Base-by-base conservation (phyloP, 1,140 invertebrate species). In the Sarcophaga bullata region DNA sequence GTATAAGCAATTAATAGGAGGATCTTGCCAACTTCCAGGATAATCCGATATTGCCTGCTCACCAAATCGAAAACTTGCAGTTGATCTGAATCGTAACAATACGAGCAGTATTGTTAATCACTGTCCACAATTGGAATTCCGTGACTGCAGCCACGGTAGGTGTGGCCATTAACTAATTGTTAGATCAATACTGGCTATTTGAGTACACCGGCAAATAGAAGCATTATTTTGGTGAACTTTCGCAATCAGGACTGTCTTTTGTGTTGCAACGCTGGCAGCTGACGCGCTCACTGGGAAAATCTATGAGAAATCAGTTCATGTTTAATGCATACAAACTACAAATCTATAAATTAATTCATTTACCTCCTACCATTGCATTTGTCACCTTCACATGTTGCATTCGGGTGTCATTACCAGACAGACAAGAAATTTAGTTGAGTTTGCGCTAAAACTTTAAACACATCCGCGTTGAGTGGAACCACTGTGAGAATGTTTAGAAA, bases 1-100 rank as follows among this genome's bases (percentile, higher is more conserved):
- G n/a, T n/a, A n/a, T n/a, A n/a, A 88, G 19, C 88, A 89, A n/a
- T 87, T 89, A 8, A 89, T 83, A 0, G 88, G 88, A 0, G 85
- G 81, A 8, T 82, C 86, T 0, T 76, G 58, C 87, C 87, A 89
- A 10, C 87, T 86, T 10, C 85, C 85, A 3, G 88, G 88, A 78
- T 89, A 86, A 0, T n/a, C 88, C 88, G n/a, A 89, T 87, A 52
- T 84, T 82, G 15, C n/a, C 48, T 81, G 48, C 37, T 68, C 3
- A 9, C n/a, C 6, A 89, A 83, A 75, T 89, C 85, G 3, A 81
- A 86, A 8, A 87, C 83, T 89, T 89, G 81, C 88, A 89, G 62
- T 87, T 89, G 37, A n/a, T 87, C 85, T 10, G 80, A 78, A 25
- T 80, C 81, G 1, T 37, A 19, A 81, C 88, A 89, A 37, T 0